phyloP scores from a whole-genome alignment of 2,888 invertebrate genomes.

The Euspilapteryx auroguttella region DNA sequence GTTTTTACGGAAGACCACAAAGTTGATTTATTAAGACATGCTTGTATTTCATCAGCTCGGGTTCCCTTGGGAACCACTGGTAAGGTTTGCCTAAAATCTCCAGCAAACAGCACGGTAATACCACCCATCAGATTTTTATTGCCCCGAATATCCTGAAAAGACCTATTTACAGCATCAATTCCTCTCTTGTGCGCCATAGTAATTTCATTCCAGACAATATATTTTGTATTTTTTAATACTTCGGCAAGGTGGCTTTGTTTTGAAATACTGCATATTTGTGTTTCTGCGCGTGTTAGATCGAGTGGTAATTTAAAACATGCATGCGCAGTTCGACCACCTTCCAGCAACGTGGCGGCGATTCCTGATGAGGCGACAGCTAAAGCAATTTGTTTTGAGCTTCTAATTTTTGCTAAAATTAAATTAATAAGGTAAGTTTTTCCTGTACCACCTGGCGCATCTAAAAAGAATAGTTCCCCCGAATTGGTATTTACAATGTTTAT shows the following conservation, averaged over 20 bases:
- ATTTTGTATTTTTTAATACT: conserved; percentile 11
- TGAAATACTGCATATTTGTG: conserved; percentile 9
- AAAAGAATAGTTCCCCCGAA: not conserved
- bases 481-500: conserved; percentile 1
- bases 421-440: conserved; percentile 3
- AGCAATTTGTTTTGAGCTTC: conserved; percentile 1
- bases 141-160: conserved; percentile 5
- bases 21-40: conserved; percentile 11
- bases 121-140: conserved; percentile 5
- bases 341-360: conserved; percentile 11
- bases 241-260: conserved; percentile 14
- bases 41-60: conserved; percentile 7
- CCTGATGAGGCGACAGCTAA: conserved; percentile 10
- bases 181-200: conserved; percentile 11
- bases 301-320: conserved; percentile 15
- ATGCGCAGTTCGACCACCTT: conserved; percentile 14
- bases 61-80: conserved; percentile 1
- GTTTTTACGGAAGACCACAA: conserved; percentile 6
- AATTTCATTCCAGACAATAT: conserved; percentile 12
- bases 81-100: conserved; percentile 5
- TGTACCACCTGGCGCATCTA: conserved; percentile 5
- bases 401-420: conserved; percentile 4
- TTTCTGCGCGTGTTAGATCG: conserved; percentile 5
- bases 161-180: conserved; percentile 8
- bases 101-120: conserved; percentile 4